Percentiles rank a stretch among this genome's conserved stretches.
Conservation (phyloP, 1,140 invertebrate genomes). For the Dermatophagoides farinae region DNA sequence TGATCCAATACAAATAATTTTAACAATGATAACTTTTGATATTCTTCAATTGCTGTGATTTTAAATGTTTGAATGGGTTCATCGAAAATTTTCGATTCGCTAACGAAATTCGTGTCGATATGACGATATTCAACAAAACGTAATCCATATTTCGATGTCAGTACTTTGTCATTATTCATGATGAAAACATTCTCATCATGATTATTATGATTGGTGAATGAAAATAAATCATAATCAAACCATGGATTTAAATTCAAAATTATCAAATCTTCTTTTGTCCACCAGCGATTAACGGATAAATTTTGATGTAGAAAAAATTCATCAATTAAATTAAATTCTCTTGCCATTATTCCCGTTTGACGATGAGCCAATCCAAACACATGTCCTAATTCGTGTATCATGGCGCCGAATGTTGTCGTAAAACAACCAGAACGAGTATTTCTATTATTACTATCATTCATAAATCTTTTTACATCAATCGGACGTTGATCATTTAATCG, state of each 20-base stretch:
- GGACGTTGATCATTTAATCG: constrained; percentile 35
- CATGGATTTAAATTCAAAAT: constrained; percentile 1
- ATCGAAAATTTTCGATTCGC: too few relatives aligned
- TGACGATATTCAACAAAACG: constrained; percentile 1
- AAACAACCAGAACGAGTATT: constrained; percentile 66
- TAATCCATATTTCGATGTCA: not conserved
- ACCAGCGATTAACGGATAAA: not conserved
- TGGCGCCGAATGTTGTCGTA: constrained; percentile 74
- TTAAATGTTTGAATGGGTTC: too few relatives aligned
- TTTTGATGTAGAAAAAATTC: constrained; percentile 39
- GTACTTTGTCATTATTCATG: not conserved
- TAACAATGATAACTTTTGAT: too few relatives aligned
- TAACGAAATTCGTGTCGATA: not conserved
- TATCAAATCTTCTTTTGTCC: not conserved
- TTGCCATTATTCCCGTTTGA: constrained; percentile 64
- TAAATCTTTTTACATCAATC: constrained; percentile 45
- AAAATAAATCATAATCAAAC: not conserved
- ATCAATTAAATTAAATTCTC: constrained; percentile 65
- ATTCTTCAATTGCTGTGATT: too few relatives aligned
- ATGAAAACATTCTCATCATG: not conserved
- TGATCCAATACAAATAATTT: too few relatives aligned
- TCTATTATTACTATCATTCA: constrained; percentile 72
- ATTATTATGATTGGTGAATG: not conserved
- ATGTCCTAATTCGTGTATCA: constrained; percentile 80
- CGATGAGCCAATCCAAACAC: constrained; percentile 84